Base-by-base conservation (phyloP, 2,888 invertebrate species). In the Neoaliturus tenellus region DNA sequence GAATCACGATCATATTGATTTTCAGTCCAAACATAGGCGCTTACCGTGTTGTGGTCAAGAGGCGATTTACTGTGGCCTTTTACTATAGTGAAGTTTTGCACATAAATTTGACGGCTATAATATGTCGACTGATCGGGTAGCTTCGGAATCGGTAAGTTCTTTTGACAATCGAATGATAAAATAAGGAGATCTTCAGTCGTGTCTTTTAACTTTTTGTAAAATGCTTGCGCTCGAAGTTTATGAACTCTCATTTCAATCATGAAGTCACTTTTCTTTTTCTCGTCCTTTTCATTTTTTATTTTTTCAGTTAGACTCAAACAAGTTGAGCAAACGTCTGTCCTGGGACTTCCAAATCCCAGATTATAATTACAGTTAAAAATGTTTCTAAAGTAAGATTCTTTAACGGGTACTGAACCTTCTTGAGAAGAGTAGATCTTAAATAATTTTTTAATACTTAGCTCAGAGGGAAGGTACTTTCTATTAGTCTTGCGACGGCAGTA, bases 91-190 rank as follows among this genome's bases (percentile, higher is more conserved):
- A 89, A 89, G 85, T 90, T 90, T 80, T 89, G 89, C 6, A 86
- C 80, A 84, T 89, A 89, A 6, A 90, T 69, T 82, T 90, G 89
- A 4, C 89, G 85, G 39, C 86, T 86, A 85, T 89, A 90, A 81
- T 90, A 90, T 0, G 88, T 85, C 5, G 87, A 80, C 86, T 90
- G 89, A 83, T 89, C 89, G 0, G 89, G 89, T 28, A 89, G 85
- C 73, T 88, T 88, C 0, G 89, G 89, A 2, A 89, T 55, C 4
- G 85, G 78, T 48, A 87, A 82, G 80, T 89, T 89, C 86, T 89
- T 90, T 83, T 89, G 88, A 39, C 88, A 89, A 80, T 89, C 89
- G 83, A 88, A 89, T 3, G 86, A 86, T 31, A 89, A 48, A 28
- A 82, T 69, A 6, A 82, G 35, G 17, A 82, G 28, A 69, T 82